Evolutionary conservation across 2,797 vertebrate genomes (phyloP).

Genomic region (Brachyalestes nurse): DNA sequence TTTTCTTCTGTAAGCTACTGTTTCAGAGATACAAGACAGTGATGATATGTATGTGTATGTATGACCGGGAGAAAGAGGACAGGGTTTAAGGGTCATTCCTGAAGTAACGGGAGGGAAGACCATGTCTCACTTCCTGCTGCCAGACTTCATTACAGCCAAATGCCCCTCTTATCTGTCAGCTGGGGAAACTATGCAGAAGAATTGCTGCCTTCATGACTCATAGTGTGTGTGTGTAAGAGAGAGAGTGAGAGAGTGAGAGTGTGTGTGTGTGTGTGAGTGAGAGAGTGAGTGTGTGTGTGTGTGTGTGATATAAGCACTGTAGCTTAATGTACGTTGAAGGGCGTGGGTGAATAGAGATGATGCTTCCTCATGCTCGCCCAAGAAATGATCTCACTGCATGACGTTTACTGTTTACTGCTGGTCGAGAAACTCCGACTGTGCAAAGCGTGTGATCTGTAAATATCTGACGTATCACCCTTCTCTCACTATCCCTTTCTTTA

Average conservation of each 20-base stretch:
- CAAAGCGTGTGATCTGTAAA: neutral
- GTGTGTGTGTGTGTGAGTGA: constrained; percentile 2
- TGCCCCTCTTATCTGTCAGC: constrained; percentile 20
- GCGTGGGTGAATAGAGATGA: neutral
- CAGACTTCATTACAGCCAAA: constrained; percentile 57
- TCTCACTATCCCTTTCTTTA: neutral
- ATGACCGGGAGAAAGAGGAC: constrained; percentile 11
- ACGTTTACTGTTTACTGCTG: neutral
- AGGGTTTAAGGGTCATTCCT: constrained; percentile 31
- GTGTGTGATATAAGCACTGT: constrained; percentile 8
- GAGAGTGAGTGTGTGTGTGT: neutral
- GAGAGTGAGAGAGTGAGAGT: too few relatives aligned
- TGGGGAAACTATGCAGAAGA: constrained; percentile 46
- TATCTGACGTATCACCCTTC: neutral
- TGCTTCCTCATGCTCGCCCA: neutral
- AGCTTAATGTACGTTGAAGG: constrained; percentile 6
- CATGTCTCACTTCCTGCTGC: constrained; percentile 54
- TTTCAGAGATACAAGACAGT: too few relatives aligned
- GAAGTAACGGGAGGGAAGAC: neutral
- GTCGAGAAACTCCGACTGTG: neutral
- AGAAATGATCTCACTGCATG: neutral
- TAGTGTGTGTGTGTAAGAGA: constrained; percentile 9
- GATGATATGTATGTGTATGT: neutral
- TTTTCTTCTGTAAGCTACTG: too few relatives aligned
- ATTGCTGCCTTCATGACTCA: constrained; percentile 49